Evolutionary conservation across 2,888 invertebrate species (phyloP).

Genomic region (Parelbella ahira): DNA sequence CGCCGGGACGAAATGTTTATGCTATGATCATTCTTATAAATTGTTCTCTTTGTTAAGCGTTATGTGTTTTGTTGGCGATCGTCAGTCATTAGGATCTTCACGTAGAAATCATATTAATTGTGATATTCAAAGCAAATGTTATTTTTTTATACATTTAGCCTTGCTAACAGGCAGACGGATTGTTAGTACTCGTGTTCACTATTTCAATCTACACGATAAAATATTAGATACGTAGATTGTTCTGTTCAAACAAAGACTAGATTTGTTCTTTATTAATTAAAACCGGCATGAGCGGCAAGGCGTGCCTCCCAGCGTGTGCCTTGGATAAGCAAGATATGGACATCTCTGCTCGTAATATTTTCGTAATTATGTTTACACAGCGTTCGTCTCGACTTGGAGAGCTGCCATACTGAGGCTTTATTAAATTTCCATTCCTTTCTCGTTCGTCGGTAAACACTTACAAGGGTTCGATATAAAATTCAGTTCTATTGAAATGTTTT

Average conservation of each 20-base stretch:
- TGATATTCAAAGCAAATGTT: no score
- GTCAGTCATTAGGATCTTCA: no score
- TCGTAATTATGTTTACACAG: constrained; percentile 45
- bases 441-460: constrained; percentile 29
- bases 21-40: no score
- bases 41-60: no score
- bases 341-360: constrained; percentile 33
- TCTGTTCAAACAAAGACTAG: constrained; percentile 9
- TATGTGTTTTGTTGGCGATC: no score
- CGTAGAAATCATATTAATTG: no score
- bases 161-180: no score
- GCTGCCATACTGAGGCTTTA: constrained; percentile 35
- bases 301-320: constrained; percentile 37
- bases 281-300: constrained; percentile 27
- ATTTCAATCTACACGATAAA: no score
- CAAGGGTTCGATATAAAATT: constrained; percentile 34
- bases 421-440: constrained; percentile 38
- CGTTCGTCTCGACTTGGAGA: constrained; percentile 30
- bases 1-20: no score
- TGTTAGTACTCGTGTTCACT: no score
- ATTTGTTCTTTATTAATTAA: constrained; percentile 22
- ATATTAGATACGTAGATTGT: constrained; percentile 4
- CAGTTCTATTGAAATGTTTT: constrained; percentile 15
- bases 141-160: no score
- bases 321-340: constrained; percentile 37